phyloP scores from a whole-genome alignment of 2,797 vertebrate species.

The Lutra lutra region DNA sequence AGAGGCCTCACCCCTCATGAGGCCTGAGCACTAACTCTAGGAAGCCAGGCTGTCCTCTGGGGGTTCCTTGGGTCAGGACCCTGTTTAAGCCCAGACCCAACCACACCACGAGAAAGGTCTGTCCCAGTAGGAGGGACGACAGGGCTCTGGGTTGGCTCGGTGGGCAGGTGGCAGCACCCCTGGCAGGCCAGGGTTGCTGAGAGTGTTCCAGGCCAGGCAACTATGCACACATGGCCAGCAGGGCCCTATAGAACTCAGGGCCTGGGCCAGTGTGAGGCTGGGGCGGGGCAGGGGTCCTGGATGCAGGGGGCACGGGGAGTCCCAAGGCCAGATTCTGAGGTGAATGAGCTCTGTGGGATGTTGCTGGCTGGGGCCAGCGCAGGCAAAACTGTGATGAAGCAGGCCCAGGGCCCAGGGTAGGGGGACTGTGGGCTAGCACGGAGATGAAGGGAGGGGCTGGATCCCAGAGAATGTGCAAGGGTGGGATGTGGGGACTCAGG shows the following conservation, averaged over 20 bases:
- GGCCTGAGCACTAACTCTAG: not conserved
- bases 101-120: not conserved
- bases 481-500: not conserved
- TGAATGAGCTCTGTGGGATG: not conserved
- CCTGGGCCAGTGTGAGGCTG: not conserved
- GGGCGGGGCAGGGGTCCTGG: not conserved
- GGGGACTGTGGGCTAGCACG: fast-evolving
- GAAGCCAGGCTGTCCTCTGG: not conserved
- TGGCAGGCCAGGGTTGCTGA: fast-evolving
- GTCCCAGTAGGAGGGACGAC: not conserved
- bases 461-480: not conserved
- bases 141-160: not conserved
- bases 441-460: not conserved
- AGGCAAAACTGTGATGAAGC: not conserved
- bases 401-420: not conserved
- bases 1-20: not conserved
- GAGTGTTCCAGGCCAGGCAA: not conserved
- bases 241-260: not conserved
- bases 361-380: no score
- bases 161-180: not conserved
- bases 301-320: not conserved
- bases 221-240: fast-evolving
- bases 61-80: fast-evolving
- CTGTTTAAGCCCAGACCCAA: not conserved
- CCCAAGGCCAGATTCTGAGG: not conserved